Evolutionary conservation across 2,888 invertebrate genomes (phyloP).

Genomic region (Polydesmus complanatus): DNA sequence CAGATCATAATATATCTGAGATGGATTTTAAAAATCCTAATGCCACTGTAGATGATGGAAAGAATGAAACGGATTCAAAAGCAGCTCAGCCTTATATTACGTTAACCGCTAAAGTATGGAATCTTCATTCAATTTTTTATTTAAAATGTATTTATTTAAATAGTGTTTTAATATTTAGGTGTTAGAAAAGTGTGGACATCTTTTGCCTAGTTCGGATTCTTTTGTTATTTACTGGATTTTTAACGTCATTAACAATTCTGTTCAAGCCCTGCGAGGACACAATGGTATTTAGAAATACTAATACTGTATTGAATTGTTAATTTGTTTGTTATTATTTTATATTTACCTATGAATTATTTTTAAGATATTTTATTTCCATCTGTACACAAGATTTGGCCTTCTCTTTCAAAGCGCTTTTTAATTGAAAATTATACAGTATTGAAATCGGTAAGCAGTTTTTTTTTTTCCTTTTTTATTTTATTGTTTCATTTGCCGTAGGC

Average conservation of each 20-base stretch:
- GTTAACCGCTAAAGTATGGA: not conserved
- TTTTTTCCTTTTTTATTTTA: no score
- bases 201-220: not conserved
- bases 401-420: not conserved
- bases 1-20: not conserved
- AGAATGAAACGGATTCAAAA: not conserved
- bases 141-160: not conserved
- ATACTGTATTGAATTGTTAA: not conserved
- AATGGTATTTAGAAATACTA: no score
- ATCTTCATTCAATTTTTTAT: not conserved
- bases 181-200: slow-evolving; percentile 4
- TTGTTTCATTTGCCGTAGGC: no score
- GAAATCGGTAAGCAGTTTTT: not conserved
- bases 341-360: not conserved
- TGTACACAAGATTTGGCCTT: slow-evolving; percentile 10
- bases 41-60: no score
- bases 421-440: slow-evolving; percentile 1
- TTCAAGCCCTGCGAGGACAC: not conserved
- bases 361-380: slow-evolving; percentile 9
- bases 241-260: not conserved
- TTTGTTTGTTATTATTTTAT: not conserved
- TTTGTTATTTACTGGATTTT: not conserved
- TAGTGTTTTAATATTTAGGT: slow-evolving; percentile 2
- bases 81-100: not conserved
- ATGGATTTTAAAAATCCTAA: not conserved